Evolutionary conservation across 1,140 invertebrate species (phyloP).

Genomic region (Chlorops oryzae): DNA sequence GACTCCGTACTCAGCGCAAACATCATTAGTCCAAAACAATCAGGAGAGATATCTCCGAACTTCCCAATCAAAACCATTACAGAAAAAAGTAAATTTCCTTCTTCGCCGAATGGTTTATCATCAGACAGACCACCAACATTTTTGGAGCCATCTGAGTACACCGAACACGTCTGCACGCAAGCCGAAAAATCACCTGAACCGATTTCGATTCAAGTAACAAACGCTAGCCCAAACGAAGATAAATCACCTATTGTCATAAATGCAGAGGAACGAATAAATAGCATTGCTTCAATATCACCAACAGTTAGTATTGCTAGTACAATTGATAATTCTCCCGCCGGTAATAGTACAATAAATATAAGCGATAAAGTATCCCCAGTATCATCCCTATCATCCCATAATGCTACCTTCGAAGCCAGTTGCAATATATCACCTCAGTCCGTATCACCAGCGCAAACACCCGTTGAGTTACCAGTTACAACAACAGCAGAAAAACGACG

Average conservation of each 20-base stretch:
- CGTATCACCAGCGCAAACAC: neutral
- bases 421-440: too few species aligned
- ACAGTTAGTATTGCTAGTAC: too few species aligned
- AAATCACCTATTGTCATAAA: too few species aligned
- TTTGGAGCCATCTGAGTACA: conserved; percentile 16
- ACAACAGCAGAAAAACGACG: neutral
- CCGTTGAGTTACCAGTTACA: neutral
- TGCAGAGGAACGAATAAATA: neutral
- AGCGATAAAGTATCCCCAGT: neutral
- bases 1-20: conserved; percentile 7
- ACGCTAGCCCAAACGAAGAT: too few species aligned
- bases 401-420: too few species aligned
- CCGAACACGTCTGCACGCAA: neutral
- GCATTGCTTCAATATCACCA: neutral
- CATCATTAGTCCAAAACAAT: neutral
- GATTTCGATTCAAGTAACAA: too few species aligned
- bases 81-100: conserved; percentile 24
- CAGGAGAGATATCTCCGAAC: conserved; percentile 24
- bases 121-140: neutral
- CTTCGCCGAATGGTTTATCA: conserved; percentile 21
- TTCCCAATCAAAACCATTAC: conserved; percentile 27
- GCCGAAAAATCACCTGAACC: neutral
- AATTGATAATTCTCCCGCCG: too few species aligned
- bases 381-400: too few species aligned
- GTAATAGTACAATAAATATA: neutral